These are phyloP conservation scores for Chaetogeoica ovagalla DNA, from an alignment of 2,888 invertebrate genomes.

Conservation along the genomic window DNA sequence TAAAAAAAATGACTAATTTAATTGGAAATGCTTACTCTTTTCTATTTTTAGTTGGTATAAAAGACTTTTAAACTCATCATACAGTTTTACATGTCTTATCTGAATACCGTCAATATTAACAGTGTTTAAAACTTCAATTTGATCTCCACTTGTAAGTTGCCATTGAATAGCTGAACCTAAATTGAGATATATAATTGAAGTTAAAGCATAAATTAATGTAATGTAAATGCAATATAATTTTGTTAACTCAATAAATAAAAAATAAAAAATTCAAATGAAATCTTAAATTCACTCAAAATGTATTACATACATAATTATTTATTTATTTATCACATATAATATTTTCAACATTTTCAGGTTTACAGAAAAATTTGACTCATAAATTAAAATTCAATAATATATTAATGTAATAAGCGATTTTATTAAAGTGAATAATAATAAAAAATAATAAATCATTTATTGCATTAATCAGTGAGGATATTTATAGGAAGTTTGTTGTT, in stretches of 20 bases:
- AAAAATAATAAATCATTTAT: too few species aligned
- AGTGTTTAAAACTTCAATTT: slow-evolving; percentile 12
- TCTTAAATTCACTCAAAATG: too few species aligned
- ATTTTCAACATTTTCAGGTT: too few species aligned
- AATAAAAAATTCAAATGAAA: neutral
- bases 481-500: too few species aligned
- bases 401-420: too few species aligned
- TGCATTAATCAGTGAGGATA: too few species aligned
- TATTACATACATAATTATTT: too few species aligned
- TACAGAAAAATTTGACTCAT: too few species aligned
- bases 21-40: slow-evolving; percentile 22
- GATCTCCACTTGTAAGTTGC: slow-evolving; percentile 12
- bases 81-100: slow-evolving; percentile 2
- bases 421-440: too few species aligned
- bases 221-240: neutral
- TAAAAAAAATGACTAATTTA: neutral
- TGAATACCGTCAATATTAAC: neutral
- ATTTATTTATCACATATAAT: too few species aligned
- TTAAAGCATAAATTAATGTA: neutral
- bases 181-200: neutral
- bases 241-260: neutral
- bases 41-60: neutral
- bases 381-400: too few species aligned
- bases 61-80: slow-evolving; percentile 17
- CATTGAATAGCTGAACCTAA: neutral